Base-by-base conservation (phyloP, 2,888 invertebrate species). In the Napeogenes sylphis region DNA sequence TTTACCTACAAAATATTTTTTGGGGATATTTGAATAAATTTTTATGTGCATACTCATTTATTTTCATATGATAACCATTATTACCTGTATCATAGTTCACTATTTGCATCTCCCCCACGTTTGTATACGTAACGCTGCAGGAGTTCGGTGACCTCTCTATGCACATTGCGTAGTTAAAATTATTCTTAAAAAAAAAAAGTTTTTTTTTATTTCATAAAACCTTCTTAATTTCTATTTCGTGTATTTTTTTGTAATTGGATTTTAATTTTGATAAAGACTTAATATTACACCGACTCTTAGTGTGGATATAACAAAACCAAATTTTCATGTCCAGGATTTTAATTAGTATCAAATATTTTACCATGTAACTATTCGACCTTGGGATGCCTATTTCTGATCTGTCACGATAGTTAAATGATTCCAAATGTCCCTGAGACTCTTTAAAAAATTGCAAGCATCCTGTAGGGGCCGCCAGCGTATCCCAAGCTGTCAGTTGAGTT, bases 111-210 rank as follows among this genome's bases (percentile, higher is more conserved):
- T 91, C 91, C 62, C 84, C 89, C 10, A 81, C 81, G 71, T 91
- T 93, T 1, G 86, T 90, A 73, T 94, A 95, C 0, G 93, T 93
- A 13, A 95, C 85, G 55, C 93, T 92, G 79, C 95, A 95, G 59
- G 92, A 92, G 38, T 92, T 93, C 45, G 91, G 80, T 42, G 87
- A 88, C 64, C 94, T 92, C 71, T 91, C 81, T 67, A 95, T 92
- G 75, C 95, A 95, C 68, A 95, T 93, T 0, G 93, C 95, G 77
- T 95, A 95, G 77, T 95, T 95, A 4, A 95, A 80, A 79, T 95
- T 94, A 75, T 95, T 95, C 95, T 95, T 79, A 42, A 92, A 92
- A 53, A 56, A 56, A 68, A 59, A 32, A 32, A 45, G 12, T 10
- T 10, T 42, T 3, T 42, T 3, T 42, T 10, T 42, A 42, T 42